A percentile compares a stretch with the other conserved stretches of the same genome.
Conservation (phyloP, 2,797 vertebrate species). For the Mormyrus proboscirostris region DNA sequence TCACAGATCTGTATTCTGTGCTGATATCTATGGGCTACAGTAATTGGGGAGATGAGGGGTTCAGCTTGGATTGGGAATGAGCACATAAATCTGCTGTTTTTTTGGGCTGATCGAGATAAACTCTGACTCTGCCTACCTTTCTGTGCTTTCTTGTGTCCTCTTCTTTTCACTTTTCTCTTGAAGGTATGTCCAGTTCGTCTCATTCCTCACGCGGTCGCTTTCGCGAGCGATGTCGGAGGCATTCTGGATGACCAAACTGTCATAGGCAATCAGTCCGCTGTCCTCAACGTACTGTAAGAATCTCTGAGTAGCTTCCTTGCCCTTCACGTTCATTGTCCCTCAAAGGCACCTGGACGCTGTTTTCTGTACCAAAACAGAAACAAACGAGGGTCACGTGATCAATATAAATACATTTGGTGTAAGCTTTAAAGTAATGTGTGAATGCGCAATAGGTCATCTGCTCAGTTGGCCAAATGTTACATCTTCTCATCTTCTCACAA, state of each 20-base stretch:
- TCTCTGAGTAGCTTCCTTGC: conserved; percentile 79
- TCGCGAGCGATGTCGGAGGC: conserved; percentile 77
- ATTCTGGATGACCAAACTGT: conserved; percentile 87
- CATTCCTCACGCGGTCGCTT: conserved; percentile 88
- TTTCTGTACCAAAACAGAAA: neutral
- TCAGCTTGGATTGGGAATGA: neutral
- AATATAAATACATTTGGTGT: neutral
- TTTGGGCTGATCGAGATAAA: neutral
- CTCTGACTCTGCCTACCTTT: conserved; percentile 75
- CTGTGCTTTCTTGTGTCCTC: conserved; percentile 91
- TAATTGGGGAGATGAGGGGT: neutral
- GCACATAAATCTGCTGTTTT: neutral
- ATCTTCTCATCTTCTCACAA: neutral
- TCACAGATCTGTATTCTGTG: neutral
- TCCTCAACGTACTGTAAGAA: conserved; percentile 98
- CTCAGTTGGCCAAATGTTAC: neutral
- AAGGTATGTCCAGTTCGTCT: conserved; percentile 85
- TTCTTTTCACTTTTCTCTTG: conserved; percentile 97
- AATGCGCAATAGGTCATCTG: neutral
- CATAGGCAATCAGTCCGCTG: conserved; percentile 88
- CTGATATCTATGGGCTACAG: neutral
- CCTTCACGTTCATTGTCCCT: conserved; percentile 91
- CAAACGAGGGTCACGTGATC: neutral
- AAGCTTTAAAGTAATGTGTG: neutral
- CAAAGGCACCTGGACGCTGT: conserved; percentile 35